Evolutionary conservation across 2,113 vertebrate genomes (phyloP).

Genomic region (Apus apus): DNA sequence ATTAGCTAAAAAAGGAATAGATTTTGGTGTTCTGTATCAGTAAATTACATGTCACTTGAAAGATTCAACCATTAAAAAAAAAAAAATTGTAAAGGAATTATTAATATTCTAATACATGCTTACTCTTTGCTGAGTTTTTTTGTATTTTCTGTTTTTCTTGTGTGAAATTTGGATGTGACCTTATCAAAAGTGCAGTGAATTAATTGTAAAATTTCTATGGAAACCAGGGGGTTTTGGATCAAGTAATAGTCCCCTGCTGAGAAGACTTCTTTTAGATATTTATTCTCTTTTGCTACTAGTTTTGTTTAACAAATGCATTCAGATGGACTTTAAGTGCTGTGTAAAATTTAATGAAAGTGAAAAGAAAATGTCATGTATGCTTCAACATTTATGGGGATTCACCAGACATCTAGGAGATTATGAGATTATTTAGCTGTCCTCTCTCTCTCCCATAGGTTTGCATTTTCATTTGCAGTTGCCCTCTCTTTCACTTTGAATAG

Average conservation of each 20-base stretch:
- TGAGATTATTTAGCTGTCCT: not conserved
- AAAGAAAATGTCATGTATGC: not conserved
- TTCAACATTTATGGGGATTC: not conserved
- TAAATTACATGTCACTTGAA: not conserved
- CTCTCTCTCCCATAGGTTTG: not conserved
- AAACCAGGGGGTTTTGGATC: not conserved
- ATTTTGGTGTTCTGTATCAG: not conserved
- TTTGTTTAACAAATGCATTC: not conserved
- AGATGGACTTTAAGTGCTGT: not conserved
- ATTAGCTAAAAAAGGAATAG: not conserved
- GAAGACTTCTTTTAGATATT: not conserved
- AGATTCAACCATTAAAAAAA: not conserved
- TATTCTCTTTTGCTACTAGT: not conserved
- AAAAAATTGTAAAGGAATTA: not conserved
- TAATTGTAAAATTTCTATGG: not conserved
- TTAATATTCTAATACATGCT: not conserved
- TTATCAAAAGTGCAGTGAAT: not conserved
- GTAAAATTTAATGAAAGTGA: not conserved
- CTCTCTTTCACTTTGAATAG: not conserved
- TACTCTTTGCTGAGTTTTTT: not conserved
- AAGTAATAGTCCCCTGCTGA: not conserved
- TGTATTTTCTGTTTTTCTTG: not conserved
- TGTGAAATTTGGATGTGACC: not conserved
- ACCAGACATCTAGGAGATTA: not conserved
- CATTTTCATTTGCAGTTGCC: not conserved